Percentiles rank a stretch among this genome's conserved stretches.
Conservation (phyloP, 1,140 invertebrate species). For the Nixonia krombeini region DNA sequence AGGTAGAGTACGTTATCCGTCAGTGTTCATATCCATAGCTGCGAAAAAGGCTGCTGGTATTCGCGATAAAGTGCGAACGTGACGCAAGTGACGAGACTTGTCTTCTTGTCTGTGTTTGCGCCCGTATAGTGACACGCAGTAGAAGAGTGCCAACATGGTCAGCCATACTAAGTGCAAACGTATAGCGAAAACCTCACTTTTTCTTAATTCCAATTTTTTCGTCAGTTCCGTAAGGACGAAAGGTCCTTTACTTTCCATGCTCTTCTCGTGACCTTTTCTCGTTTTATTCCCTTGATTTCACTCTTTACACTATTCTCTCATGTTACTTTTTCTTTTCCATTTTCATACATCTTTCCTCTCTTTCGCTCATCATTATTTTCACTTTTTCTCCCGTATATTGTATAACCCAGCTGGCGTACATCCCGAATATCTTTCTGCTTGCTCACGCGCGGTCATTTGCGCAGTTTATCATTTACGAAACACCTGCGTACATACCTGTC, state of each 20-base stretch:
- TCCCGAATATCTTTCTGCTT: constrained; percentile 31
- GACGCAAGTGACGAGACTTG: constrained; percentile 36
- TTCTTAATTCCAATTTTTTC: too few relatives aligned
- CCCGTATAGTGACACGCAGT: constrained; percentile 19
- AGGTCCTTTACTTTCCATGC: too few relatives aligned
- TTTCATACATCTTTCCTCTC: too few relatives aligned
- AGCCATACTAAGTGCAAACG: constrained; percentile 20
- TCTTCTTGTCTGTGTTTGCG: background rate
- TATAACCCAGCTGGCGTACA: constrained; percentile 41
- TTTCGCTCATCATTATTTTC: constrained; percentile 23
- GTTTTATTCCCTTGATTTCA: constrained; percentile 8
- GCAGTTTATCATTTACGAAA: constrained; percentile 50
- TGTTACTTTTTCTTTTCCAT: constrained; percentile 17
- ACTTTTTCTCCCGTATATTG: constrained; percentile 34
- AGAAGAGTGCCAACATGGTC: constrained; percentile 42
- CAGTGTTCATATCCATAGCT: constrained; percentile 38
- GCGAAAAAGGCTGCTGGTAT: constrained; percentile 41
- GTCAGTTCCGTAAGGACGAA: too few relatives aligned
- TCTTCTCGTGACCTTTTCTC: constrained; percentile 23
- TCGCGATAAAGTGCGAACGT: constrained; percentile 47
- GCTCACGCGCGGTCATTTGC: constrained; percentile 38
- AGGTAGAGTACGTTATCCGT: constrained; percentile 44
- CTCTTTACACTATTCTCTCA: constrained; percentile 2
- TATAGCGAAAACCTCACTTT: too few relatives aligned
- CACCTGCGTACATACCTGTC: too few relatives aligned